phyloP scores from a whole-genome alignment of 2,113 vertebrate species.

The Centropus unirufus region DNA sequence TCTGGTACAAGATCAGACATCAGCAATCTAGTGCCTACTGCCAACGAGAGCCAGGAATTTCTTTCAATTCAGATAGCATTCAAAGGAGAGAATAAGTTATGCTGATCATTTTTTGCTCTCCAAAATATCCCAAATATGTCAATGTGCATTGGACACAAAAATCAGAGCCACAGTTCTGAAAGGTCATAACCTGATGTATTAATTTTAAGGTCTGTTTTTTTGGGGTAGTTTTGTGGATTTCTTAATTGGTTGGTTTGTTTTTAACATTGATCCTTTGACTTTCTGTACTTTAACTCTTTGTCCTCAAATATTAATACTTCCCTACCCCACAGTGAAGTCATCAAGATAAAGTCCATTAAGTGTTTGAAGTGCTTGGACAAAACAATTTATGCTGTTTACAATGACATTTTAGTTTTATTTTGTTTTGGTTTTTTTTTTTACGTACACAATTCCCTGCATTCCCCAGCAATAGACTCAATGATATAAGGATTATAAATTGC shows the following conservation, averaged over 20 bases:
- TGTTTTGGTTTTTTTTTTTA: background rate
- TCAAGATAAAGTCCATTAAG: background rate
- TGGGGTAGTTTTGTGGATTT: background rate
- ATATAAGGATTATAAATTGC: background rate
- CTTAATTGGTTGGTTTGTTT: background rate
- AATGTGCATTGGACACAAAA: background rate
- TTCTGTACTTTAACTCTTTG: background rate
- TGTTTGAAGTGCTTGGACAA: background rate
- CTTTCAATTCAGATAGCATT: background rate
- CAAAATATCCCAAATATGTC: background rate
- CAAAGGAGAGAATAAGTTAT: background rate
- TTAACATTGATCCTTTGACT: background rate
- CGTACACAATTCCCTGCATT: background rate
- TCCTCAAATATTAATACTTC: background rate
- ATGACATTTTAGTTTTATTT: background rate
- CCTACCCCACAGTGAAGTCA: background rate
- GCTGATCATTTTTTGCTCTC: background rate
- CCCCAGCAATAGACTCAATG: background rate
- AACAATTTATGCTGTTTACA: background rate
- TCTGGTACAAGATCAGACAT: background rate
- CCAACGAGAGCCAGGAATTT: background rate
- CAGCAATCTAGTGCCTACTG: background rate
- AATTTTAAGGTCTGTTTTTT: rapidly evolving
- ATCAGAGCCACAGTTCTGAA: background rate
- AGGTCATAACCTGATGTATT: background rate